Conservation (phyloP, 2,888 invertebrate species). For the Lochmaea capreae region DNA sequence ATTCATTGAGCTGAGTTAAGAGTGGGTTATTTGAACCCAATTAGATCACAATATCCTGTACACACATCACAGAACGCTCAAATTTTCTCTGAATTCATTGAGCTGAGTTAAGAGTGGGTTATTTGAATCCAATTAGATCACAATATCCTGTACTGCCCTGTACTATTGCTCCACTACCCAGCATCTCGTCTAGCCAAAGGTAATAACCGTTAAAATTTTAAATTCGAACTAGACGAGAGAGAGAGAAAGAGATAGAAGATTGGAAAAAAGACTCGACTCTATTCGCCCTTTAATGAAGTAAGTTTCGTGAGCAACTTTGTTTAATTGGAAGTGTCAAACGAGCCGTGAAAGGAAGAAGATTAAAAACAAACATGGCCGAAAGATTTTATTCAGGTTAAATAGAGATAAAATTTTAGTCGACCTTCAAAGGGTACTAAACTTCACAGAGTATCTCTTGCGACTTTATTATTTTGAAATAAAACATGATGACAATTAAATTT, state of each 20-base stretch:
- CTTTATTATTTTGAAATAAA: neutral
- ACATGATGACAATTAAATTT: neutral
- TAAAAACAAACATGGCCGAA: slow-evolving; percentile 29
- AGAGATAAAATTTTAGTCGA: slow-evolving; percentile 23
- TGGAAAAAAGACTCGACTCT: slow-evolving; percentile 21
- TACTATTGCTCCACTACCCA: neutral
- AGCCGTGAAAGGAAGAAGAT: slow-evolving; percentile 24
- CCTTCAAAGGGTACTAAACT: neutral
- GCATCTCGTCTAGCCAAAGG: neutral
- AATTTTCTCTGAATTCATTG: no score
- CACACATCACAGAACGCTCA: no score
- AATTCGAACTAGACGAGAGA: neutral
- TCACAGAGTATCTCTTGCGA: neutral
- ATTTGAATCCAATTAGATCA: no score
- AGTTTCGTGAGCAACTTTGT: slow-evolving; percentile 34
- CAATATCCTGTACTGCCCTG: neutral
- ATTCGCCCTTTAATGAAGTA: slow-evolving; percentile 28
- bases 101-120: no score
- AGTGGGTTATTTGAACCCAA: no score
- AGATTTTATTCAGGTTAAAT: slow-evolving; percentile 24
- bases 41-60: no score
- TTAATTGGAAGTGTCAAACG: slow-evolving; percentile 36
- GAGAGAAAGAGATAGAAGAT: neutral
- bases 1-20: no score
- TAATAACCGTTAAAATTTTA: slow-evolving; percentile 11